A percentile compares a stretch with the other conserved stretches of the same genome.
These are phyloP conservation scores for Macrosteles quadrilineatus DNA, from an alignment of 1,140 invertebrate species.

Conservation along the genomic window DNA sequence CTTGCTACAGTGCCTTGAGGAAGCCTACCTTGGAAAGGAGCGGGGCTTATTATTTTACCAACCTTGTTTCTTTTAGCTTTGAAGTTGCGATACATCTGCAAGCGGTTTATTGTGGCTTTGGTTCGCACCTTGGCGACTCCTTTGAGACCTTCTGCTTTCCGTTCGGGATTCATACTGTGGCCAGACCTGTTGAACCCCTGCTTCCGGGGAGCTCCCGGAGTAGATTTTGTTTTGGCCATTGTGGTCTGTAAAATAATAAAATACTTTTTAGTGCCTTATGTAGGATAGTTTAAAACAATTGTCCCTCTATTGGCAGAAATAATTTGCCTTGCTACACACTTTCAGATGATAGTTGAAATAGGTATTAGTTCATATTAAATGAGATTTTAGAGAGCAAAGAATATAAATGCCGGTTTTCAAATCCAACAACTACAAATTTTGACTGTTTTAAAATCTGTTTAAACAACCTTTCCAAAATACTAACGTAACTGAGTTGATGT, in stretches of 20 bases:
- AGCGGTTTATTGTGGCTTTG: slow-evolving; percentile 90
- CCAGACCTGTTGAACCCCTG: slow-evolving; percentile 76
- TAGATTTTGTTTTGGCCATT: slow-evolving; percentile 73
- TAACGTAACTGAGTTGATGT: too few relatives aligned
- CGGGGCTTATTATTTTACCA: slow-evolving; percentile 86
- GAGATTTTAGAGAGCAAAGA: too few relatives aligned
- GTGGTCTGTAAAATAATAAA: slow-evolving; percentile 33
- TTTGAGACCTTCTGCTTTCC: slow-evolving; percentile 72
- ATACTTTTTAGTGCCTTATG: too few relatives aligned
- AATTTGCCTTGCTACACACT: too few relatives aligned
- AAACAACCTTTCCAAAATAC: too few relatives aligned
- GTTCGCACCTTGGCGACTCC: slow-evolving; percentile 84
- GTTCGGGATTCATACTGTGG: slow-evolving; percentile 89
- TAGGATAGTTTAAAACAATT: too few relatives aligned
- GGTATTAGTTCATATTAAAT: too few relatives aligned
- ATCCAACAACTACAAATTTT: too few relatives aligned
- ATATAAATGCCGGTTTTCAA: too few relatives aligned
- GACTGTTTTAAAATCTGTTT: too few relatives aligned
- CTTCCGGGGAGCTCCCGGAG: slow-evolving; percentile 67
- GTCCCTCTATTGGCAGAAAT: too few relatives aligned
- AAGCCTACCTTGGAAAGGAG: slow-evolving; percentile 91
- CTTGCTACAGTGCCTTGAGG: slow-evolving; percentile 89
- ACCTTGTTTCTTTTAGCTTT: slow-evolving; percentile 89
- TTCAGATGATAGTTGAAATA: too few relatives aligned
- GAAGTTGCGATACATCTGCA: slow-evolving; percentile 98